Evolutionary conservation across 64 coral and sea anemone species (phyloP), one percentile per base, ranked within the genome.

Genomic region (Stylophora pistillata): DNA sequence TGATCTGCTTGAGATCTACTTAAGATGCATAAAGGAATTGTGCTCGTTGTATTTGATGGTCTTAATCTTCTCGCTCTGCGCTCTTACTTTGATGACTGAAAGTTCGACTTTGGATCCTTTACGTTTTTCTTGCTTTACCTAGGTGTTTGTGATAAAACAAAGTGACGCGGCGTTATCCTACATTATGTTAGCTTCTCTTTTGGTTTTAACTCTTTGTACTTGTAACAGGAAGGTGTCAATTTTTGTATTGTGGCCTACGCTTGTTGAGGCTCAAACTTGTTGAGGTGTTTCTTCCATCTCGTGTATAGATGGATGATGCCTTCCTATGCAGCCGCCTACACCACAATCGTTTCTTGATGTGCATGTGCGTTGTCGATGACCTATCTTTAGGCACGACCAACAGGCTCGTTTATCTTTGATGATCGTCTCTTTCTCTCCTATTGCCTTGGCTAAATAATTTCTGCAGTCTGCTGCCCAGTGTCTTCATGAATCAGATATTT

Each of bases 401-500:
- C 85, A 73, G 21, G 53, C 47, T 16, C 34, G 41, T 54, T 87
- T 72, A 20, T 74, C 85, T 58, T 55, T 87, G n/a, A n/a, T n/a
- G 41, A 87, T 63, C 27, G 34, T 34, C 85, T 87, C 74, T 55
- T 71, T 72, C n/a, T 74, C 65, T n/a, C 74, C 68, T 27, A 87
- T 26, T 25, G 85, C 1, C 69, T 87, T 87, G 13, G 55, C 68
- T 55, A 25, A 53, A 81, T 91, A 85, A 54, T 85, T 15, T 76
- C 71, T 33, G 58, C 89, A 85, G 81, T 91, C 23, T 7, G 65
- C 64, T 91, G 80, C 30, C 26, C 28, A 20, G 13, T 20, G 25
- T 85, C 65, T 2, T 91, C 89, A 25, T 91, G 71, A 29, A 85
- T 29, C 18, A 91, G 34, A 53, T 80, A 91, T 65, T 91, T 85